Conservation (phyloP, 2,797 vertebrate genomes). For the Myotis planiceps region DNA sequence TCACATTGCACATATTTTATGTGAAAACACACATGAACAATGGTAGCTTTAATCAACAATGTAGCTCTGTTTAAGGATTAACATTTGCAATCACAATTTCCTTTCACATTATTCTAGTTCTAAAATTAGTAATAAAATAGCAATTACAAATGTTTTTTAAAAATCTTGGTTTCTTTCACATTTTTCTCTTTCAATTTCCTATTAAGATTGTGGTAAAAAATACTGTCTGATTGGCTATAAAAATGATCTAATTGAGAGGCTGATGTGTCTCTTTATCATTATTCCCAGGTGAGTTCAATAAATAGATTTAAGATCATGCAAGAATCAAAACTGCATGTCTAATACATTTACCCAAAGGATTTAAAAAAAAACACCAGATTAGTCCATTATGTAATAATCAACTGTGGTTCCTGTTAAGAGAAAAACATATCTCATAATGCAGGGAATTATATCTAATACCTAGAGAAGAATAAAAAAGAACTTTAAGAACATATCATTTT, state of each 20-base stretch:
- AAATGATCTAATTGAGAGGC: background rate
- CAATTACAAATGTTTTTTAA: background rate
- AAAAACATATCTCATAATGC: background rate
- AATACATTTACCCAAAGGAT: background rate
- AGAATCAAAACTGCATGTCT: background rate
- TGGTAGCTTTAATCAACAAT: background rate
- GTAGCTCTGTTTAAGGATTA: background rate
- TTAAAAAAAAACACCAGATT: background rate
- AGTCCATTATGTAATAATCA: background rate
- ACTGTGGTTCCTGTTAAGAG: background rate
- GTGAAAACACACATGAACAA: background rate
- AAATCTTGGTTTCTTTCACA: background rate
- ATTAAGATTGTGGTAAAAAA: background rate
- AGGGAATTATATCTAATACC: background rate
- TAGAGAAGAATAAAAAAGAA: background rate
- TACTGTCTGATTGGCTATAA: slow-evolving; percentile 23
- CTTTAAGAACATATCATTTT: background rate
- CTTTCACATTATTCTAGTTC: background rate
- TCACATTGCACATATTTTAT: background rate
- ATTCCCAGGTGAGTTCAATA: background rate
- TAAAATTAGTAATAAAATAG: slow-evolving; percentile 22
- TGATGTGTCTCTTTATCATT: background rate
- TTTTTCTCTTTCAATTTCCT: background rate
- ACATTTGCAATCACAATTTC: background rate
- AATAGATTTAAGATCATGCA: background rate